Evolutionary conservation across 2,113 vertebrate genomes (phyloP).

Genomic region (Erpornis zantholeuca): DNA sequence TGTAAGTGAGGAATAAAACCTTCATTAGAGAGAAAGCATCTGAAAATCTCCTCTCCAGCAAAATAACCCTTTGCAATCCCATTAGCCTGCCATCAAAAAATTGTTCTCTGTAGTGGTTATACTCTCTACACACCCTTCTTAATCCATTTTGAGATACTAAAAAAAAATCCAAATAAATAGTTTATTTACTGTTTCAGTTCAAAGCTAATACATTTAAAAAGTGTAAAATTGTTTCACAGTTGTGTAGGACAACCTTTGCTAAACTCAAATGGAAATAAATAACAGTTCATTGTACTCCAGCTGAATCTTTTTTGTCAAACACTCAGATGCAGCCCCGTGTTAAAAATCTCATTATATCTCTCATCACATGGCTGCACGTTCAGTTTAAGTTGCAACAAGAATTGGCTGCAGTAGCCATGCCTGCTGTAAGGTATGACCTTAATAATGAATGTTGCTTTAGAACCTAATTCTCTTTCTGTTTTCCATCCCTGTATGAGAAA

Average conservation of each 20-base stretch:
- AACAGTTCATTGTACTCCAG: slow-evolving; percentile 29
- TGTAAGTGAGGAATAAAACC: slow-evolving; percentile 23
- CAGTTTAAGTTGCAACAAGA: slow-evolving; percentile 23
- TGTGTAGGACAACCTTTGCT: slow-evolving; percentile 59
- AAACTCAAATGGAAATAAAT: slow-evolving; percentile 56
- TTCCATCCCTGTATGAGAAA: background rate
- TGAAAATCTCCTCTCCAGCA: slow-evolving; percentile 43
- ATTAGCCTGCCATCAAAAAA: slow-evolving; percentile 55
- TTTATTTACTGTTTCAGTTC: slow-evolving; percentile 60
- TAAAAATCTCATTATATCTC: slow-evolving; percentile 57
- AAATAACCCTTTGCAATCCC: slow-evolving; percentile 58
- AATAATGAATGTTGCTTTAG: slow-evolving; percentile 13
- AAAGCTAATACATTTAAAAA: slow-evolving; percentile 59
- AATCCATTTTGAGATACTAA: slow-evolving; percentile 37
- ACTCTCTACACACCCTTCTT: background rate
- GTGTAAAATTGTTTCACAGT: slow-evolving; percentile 65
- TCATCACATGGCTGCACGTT: slow-evolving; percentile 56
- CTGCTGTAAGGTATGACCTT: background rate
- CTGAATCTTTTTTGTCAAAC: slow-evolving; percentile 4
- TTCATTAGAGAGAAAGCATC: slow-evolving; percentile 52
- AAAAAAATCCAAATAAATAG: slow-evolving; percentile 22
- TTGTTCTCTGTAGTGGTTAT: background rate
- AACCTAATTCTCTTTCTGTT: slow-evolving; percentile 1
- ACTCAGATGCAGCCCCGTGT: slow-evolving; percentile 27
- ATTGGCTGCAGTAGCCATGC: background rate